A percentile compares a stretch with the other conserved stretches of the same genome.
phyloP scores from a whole-genome alignment of 1,140 invertebrate genomes.

The Bathynomus jamesi region DNA sequence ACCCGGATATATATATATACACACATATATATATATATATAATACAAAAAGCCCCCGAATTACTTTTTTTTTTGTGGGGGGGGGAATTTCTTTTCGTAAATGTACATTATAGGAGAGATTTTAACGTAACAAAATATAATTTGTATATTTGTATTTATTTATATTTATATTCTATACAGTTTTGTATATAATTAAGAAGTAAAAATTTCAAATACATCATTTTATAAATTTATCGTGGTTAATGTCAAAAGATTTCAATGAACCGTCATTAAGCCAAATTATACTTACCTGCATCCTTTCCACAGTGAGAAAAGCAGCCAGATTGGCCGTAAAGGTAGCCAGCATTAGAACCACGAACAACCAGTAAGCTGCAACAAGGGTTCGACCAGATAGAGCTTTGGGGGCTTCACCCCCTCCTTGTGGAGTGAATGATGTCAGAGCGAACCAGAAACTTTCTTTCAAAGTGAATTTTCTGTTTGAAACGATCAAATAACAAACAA shows the following conservation, averaged over 20 bases:
- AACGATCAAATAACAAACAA: too few species aligned
- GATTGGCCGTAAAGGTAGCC: slow-evolving; percentile 92
- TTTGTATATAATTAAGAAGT: neutral
- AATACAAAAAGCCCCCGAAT: too few species aligned
- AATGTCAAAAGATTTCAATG: too few species aligned
- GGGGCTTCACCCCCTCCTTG: slow-evolving; percentile 79
- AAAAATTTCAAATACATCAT: too few species aligned
- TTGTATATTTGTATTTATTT: neutral
- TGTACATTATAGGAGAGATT: too few species aligned
- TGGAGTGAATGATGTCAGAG: slow-evolving; percentile 81
- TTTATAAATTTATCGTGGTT: too few species aligned
- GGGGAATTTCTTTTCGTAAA: too few species aligned
- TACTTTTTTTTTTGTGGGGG: too few species aligned
- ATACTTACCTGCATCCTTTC: slow-evolving; percentile 93
- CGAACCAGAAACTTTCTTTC: slow-evolving; percentile 89
- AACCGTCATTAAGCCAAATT: too few species aligned
- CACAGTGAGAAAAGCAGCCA: slow-evolving; percentile 92
- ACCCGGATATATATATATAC: too few species aligned
- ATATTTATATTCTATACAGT: slow-evolving; percentile 11
- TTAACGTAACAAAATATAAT: slow-evolving; percentile 2
- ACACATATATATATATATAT: too few species aligned
- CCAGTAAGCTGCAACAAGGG: slow-evolving; percentile 85
- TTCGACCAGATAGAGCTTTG: slow-evolving; percentile 67
- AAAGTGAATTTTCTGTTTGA: slow-evolving; percentile 57
- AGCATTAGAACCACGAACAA: slow-evolving; percentile 86